Conservation (phyloP, 2,113 vertebrate species). For the Tursiops truncatus region DNA sequence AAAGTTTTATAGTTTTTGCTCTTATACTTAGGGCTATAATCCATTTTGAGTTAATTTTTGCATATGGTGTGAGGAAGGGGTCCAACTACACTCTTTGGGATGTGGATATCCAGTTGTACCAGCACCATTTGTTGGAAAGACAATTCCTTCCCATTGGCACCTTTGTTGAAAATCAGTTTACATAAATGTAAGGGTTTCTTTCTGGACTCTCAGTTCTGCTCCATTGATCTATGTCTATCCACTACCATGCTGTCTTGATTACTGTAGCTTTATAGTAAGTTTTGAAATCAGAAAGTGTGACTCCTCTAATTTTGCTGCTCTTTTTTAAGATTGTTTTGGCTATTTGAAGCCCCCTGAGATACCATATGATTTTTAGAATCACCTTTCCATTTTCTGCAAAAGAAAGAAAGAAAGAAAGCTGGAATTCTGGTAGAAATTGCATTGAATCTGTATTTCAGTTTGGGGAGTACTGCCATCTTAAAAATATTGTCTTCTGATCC, state of each 20-base stretch:
- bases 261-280: neutral
- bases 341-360: neutral
- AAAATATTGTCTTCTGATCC: constrained; percentile 17
- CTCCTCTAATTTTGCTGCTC: neutral
- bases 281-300: neutral
- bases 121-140: neutral
- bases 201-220: neutral
- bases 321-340: neutral
- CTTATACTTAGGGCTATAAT: neutral
- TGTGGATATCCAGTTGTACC: neutral
- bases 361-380: neutral
- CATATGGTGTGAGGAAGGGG: neutral
- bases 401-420: neutral
- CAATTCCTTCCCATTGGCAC: neutral
- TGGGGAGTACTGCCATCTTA: neutral
- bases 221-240: neutral
- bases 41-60: neutral
- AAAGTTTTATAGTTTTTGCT: neutral
- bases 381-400: neutral
- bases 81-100: neutral
- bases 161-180: neutral
- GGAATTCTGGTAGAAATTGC: neutral
- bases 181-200: neutral
- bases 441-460: neutral
- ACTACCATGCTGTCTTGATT: neutral